Base-by-base conservation (phyloP, 2,888 invertebrate species). In the Proisotoma minuta region DNA sequence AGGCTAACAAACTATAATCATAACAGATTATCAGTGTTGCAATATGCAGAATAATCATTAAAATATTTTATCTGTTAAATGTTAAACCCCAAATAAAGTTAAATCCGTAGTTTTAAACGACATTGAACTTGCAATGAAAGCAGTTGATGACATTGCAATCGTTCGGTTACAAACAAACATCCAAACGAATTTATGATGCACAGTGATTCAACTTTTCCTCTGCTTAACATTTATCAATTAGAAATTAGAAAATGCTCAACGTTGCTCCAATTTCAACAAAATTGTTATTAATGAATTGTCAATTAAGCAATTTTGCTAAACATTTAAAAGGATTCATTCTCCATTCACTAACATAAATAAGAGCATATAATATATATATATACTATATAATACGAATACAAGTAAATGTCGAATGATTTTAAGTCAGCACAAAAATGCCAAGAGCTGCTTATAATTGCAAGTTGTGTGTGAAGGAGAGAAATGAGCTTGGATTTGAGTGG, bases 81-180 rank as follows among this genome's bases (percentile, higher is more conserved):
- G n/a, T n/a, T n/a, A n/a, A n/a, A 34, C 34, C 15, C 8, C 15
- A 8, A 34, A 34, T 15, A 34, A 15, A 34, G 15, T 34, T 34
- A 34, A 34, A 43, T 15, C 43, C 15, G 5, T 43, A 18, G 15
- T 18, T 18, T 18, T 43, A 43, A 43, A 43, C 20, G 43, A 43
- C 43, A 43, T 43, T 43, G 43, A 43, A 43, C 43, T 43, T 43
- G n/a, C n/a, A n/a, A n/a, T n/a, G n/a, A n/a, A n/a, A n/a, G n/a
- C n/a, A n/a, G n/a, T n/a, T n/a, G n/a, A n/a, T n/a, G n/a, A n/a
- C n/a, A n/a, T n/a, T n/a, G n/a, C n/a, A n/a, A n/a, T n/a, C n/a
- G n/a, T n/a, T 12, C 43, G 18, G 10, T 4, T 34, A n/a, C 5
- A 43, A 18, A 43, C 20, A 43, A 43, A 43, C 18, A 43, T 43